Conservation (phyloP, 2,113 vertebrate species). For the Panthera leo region DNA sequence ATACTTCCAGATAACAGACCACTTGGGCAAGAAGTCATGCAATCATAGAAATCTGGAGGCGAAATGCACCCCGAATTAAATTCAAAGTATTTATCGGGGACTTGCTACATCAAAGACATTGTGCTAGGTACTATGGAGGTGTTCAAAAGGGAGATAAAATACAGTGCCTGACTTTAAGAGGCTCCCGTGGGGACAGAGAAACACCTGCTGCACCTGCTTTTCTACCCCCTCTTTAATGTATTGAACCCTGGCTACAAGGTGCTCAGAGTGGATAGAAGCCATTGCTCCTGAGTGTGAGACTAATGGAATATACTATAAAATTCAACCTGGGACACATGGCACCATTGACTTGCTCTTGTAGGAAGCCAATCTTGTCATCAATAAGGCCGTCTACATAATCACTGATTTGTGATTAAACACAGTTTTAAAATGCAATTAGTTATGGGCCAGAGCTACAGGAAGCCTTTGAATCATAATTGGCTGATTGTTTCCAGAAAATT, state of each 20-base stretch:
- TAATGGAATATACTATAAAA: constrained; percentile 63
- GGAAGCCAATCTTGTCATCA: constrained; percentile 80
- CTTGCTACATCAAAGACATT: not conserved
- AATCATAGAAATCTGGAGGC: not conserved
- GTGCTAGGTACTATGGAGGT: not conserved
- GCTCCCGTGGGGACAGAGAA: not conserved
- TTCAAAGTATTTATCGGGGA: not conserved
- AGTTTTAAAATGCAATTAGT: constrained; percentile 82
- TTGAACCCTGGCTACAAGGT: not conserved
- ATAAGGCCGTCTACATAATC: constrained; percentile 80
- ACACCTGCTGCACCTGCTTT: not conserved
- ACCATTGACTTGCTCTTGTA: constrained; percentile 60
- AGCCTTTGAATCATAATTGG: constrained; percentile 83
- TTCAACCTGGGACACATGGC: constrained; percentile 72
- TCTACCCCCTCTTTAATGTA: not conserved
- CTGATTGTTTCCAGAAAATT: constrained; percentile 80
- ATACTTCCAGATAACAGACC: not conserved
- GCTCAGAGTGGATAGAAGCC: not conserved
- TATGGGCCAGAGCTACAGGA: constrained; percentile 64
- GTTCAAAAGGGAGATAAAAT: not conserved
- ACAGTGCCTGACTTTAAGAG: not conserved
- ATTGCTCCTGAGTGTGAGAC: not conserved
- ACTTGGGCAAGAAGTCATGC: not conserved
- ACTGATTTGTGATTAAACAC: constrained; percentile 80
- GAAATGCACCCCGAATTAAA: not conserved